These are phyloP conservation scores for Tachystola acroxantha DNA, from an alignment of 2,888 invertebrate species.

Conservation along the genomic window DNA sequence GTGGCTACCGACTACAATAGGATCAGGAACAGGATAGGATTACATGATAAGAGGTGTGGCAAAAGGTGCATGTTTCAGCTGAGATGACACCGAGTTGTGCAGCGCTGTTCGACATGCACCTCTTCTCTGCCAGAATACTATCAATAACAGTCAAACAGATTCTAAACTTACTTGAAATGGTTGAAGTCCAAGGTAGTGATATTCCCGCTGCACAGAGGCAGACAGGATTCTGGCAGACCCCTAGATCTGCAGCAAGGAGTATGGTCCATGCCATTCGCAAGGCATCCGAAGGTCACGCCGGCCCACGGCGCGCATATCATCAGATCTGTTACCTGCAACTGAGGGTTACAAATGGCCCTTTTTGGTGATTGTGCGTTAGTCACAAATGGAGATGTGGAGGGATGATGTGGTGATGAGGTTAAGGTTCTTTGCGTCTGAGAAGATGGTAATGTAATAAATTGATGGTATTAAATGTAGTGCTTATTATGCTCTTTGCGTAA, in stretches of 20 bases:
- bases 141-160: too few species aligned
- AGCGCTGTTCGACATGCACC: too few species aligned
- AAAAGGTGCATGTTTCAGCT: too few species aligned
- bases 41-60: too few species aligned
- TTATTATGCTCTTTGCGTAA: too few species aligned
- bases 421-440: neutral
- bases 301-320: constrained; percentile 96
- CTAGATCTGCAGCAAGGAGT: constrained; percentile 87
- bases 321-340: constrained; percentile 86
- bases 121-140: too few species aligned
- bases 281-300: constrained; percentile 86
- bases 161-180: constrained; percentile 90
- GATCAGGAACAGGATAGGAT: too few species aligned
- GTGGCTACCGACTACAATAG: too few species aligned
- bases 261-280: constrained; percentile 89
- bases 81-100: too few species aligned
- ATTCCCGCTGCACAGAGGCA: constrained; percentile 88
- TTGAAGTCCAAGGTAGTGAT: constrained; percentile 87
- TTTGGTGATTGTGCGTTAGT: constrained; percentile 61
- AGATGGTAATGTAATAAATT: too few species aligned
- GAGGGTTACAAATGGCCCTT: constrained; percentile 43
- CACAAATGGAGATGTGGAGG: constrained; percentile 39
- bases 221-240: constrained; percentile 86
- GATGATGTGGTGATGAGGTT: too few species aligned
- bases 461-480: too few species aligned